Conservation (phyloP, 1,140 invertebrate species). For the Leucophenga varia region DNA sequence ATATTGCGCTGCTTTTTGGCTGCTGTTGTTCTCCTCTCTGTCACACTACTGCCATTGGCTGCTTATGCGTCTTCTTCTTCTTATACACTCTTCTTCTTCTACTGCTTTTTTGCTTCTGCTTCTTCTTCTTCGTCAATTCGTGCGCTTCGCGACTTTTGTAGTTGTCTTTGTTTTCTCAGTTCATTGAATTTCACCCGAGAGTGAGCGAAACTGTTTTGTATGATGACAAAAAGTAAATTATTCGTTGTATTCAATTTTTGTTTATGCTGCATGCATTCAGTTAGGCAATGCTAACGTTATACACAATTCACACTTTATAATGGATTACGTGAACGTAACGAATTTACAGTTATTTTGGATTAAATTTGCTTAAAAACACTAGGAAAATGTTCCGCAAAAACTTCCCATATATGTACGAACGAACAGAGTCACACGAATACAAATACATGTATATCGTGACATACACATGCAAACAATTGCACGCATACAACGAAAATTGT, state of each 20-base stretch:
- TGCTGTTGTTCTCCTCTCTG: too few species aligned
- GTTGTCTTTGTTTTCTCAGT: constrained; percentile 49
- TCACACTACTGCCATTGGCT: too few species aligned
- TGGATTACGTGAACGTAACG: too few species aligned
- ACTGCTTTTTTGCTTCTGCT: constrained; percentile 32
- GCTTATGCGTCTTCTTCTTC: constrained; percentile 37
- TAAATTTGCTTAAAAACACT: constrained; percentile 46
- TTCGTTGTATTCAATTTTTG: too few species aligned
- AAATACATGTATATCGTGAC: too few species aligned
- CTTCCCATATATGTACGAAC: constrained; percentile 25
- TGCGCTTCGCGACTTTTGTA: constrained; percentile 38
- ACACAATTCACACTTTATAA: too few species aligned
- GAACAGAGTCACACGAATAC: constrained; percentile 45
- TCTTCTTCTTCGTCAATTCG: constrained; percentile 36
- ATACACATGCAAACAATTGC: too few species aligned
- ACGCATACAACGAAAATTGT: too few species aligned
- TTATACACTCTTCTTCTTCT: constrained; percentile 37
- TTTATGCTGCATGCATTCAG: too few species aligned
- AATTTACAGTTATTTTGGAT: constrained; percentile 44
- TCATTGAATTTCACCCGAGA: constrained; percentile 53
- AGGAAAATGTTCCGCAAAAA: constrained; percentile 51
- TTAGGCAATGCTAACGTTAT: too few species aligned
- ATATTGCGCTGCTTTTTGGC: constrained; percentile 45
- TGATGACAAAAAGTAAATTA: too few species aligned
- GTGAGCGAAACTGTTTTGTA: too few species aligned